phyloP scores from a whole-genome alignment of 1,140 invertebrate genomes.

The Aphelenchoides fujianensis region DNA sequence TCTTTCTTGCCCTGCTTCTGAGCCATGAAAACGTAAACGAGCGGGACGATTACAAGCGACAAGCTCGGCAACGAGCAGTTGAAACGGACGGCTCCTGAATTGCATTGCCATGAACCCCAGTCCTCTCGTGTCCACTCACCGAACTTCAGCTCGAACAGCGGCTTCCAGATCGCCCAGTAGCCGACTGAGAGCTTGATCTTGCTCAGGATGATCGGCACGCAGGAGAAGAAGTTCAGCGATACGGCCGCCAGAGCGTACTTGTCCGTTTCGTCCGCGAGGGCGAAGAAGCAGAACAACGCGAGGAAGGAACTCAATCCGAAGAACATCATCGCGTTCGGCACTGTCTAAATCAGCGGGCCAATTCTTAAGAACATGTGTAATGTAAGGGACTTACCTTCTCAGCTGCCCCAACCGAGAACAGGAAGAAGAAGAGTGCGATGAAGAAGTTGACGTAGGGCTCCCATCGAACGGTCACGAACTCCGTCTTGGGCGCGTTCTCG shows the following conservation, averaged over 20 bases:
- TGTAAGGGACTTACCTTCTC: constrained; percentile 33
- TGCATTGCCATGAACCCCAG: background rate
- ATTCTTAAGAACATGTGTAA: constrained; percentile 22
- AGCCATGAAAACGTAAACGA: constrained; percentile 48
- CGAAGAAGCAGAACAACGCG: constrained; percentile 43
- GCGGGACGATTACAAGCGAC: constrained; percentile 39
- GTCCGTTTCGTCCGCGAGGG: constrained; percentile 44
- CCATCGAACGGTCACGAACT: constrained; percentile 39
- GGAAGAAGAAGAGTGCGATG: constrained; percentile 46
- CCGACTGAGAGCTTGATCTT: constrained; percentile 44
- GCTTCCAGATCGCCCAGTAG: constrained; percentile 46
- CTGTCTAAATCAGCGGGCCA: constrained; percentile 17
- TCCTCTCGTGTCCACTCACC: constrained; percentile 21
- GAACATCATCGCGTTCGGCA: constrained; percentile 52
- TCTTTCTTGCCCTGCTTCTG: background rate
- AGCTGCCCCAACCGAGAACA: constrained; percentile 45
- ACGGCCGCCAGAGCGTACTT: constrained; percentile 47
- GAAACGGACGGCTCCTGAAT: constrained; percentile 36
- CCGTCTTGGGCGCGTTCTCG: background rate
- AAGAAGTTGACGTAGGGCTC: constrained; percentile 55
- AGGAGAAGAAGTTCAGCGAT: constrained; percentile 47
- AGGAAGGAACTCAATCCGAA: constrained; percentile 51
- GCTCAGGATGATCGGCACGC: constrained; percentile 43
- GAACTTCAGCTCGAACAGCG: constrained; percentile 45
- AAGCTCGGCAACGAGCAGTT: constrained; percentile 40